These are phyloP conservation scores for Heliocidaris erythrogramma DNA, from an alignment of 35 echinoderm and acorn worm genomes.

Conservation along the genomic window DNA sequence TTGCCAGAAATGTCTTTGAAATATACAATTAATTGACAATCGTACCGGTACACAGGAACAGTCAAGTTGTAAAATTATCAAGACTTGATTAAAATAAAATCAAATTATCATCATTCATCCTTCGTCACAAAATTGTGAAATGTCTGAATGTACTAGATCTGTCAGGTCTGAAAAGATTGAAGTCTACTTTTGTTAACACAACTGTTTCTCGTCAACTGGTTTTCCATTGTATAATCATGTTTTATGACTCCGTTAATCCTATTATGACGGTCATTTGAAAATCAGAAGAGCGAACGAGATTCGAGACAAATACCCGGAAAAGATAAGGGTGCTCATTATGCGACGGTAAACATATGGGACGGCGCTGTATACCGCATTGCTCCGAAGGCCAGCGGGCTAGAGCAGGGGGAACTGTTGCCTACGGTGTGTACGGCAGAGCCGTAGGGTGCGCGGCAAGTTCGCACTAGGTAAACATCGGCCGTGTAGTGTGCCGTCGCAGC, in stretches of 20 bases:
- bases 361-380: background rate
- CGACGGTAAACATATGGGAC: slow-evolving; percentile 15
- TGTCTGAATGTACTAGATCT: too few species aligned
- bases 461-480: slow-evolving; percentile 19
- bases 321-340: background rate
- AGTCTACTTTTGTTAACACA: too few species aligned
- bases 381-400: background rate
- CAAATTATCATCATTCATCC: too few species aligned
- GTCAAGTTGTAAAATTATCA: too few species aligned
- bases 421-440: background rate
- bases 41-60: too few species aligned
- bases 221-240: background rate
- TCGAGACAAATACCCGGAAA: background rate
- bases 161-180: too few species aligned
- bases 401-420: slow-evolving; percentile 14
- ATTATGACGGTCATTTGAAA: background rate
- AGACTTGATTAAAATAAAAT: too few species aligned
- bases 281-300: background rate
- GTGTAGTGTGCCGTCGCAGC: slow-evolving; percentile 16
- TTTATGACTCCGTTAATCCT: background rate
- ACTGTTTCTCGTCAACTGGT: background rate
- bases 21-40: too few species aligned
- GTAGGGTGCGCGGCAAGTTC: background rate
- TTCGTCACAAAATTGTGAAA: too few species aligned
- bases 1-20: too few species aligned